These are phyloP conservation scores for Drosophila seguyi DNA, from an alignment of 1,140 invertebrate species.

Conservation along the genomic window DNA sequence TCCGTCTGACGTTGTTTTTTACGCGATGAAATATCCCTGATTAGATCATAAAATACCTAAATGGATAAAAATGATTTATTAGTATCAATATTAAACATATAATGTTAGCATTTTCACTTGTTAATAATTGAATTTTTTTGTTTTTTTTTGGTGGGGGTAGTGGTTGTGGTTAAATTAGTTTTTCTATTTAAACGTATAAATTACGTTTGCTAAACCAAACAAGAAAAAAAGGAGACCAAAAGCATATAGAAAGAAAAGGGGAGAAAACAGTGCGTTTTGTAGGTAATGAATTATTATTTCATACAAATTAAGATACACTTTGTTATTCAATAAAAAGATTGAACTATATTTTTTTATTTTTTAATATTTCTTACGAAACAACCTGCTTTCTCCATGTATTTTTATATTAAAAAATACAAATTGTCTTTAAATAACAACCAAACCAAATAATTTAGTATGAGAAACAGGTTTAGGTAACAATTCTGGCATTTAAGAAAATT, in stretches of 20 bases:
- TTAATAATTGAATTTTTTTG: neutral
- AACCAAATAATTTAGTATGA: neutral
- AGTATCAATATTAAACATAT: neutral
- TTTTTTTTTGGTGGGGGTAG: slow-evolving; percentile 5
- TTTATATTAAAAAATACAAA: neutral
- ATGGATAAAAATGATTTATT: neutral
- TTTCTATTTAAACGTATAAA: slow-evolving; percentile 43
- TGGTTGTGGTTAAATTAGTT: slow-evolving; percentile 33
- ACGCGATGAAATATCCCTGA: slow-evolving; percentile 85
- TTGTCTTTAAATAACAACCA: slow-evolving; percentile 3
- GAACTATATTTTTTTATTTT: too few species aligned
- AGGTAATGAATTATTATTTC: neutral
- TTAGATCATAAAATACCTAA: slow-evolving; percentile 85
- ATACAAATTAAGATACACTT: neutral
- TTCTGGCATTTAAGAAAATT: neutral
- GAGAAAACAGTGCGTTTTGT: neutral
- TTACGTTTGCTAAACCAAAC: slow-evolving; percentile 54
- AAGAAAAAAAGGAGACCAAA: slow-evolving; percentile 45
- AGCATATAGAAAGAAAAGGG: neutral
- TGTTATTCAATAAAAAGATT: too few species aligned
- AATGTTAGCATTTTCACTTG: neutral
- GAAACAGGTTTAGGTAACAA: neutral
- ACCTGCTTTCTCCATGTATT: neutral
- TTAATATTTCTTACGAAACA: neutral
- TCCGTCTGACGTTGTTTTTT: slow-evolving; percentile 85